Evolutionary conservation across 2,797 vertebrate species (phyloP).

Genomic region (Semaprochilodus insignis): DNA sequence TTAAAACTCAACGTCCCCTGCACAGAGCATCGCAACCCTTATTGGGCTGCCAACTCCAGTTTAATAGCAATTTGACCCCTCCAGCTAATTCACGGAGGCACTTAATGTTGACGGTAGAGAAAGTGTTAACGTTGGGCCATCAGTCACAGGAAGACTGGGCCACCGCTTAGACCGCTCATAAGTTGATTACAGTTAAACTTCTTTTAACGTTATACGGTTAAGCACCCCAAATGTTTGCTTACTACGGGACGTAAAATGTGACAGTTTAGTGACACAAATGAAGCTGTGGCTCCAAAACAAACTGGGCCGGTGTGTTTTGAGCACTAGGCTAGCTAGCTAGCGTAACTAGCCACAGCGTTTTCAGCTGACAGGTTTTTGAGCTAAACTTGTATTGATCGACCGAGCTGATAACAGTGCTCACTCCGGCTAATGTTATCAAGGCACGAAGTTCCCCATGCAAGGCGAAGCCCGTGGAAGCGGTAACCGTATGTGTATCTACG

Average conservation of each 20-base stretch:
- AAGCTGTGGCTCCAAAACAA: background rate
- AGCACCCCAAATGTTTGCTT: background rate
- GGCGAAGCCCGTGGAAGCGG: background rate
- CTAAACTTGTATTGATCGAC: background rate
- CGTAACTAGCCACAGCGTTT: background rate
- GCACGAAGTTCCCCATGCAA: background rate
- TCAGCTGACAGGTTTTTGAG: background rate
- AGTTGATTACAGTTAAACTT: background rate
- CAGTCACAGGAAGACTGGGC: conserved; percentile 12
- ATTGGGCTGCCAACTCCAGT: background rate
- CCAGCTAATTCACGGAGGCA: background rate
- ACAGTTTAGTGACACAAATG: background rate
- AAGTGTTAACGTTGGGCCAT: background rate
- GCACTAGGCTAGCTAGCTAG: background rate
- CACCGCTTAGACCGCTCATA: background rate
- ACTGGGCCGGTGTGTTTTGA: background rate
- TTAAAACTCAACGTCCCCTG: too few relatives aligned
- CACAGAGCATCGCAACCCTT: too few relatives aligned
- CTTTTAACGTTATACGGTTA: background rate
- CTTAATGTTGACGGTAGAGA: background rate
- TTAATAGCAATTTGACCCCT: too few relatives aligned
- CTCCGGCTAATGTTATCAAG: background rate
- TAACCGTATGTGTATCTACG: background rate
- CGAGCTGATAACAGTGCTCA: background rate
- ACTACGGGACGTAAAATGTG: background rate